Percentiles rank a stretch among this genome's conserved stretches.
phyloP scores from a whole-genome alignment of 2,797 vertebrate species.

The Melanotaenia nigrans region DNA sequence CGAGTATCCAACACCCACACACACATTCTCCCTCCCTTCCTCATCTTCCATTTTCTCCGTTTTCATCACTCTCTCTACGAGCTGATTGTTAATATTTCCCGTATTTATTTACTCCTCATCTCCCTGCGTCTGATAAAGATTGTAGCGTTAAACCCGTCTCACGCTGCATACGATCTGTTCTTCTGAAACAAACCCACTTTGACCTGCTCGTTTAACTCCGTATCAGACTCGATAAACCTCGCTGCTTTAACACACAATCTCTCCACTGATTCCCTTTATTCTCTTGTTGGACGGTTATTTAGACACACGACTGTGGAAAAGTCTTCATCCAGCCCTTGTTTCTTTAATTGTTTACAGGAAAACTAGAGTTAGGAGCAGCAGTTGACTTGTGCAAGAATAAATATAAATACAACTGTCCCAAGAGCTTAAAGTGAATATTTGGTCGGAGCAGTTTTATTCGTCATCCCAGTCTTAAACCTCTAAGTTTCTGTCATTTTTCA shows the following conservation, averaged over 20 bases:
- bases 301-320: too few species aligned
- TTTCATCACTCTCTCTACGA: slow-evolving; percentile 64
- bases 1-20: slow-evolving; percentile 78
- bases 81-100: slow-evolving; percentile 75
- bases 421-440: too few species aligned
- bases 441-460: too few species aligned
- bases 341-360: too few species aligned
- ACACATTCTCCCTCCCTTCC: slow-evolving; percentile 61
- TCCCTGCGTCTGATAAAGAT: slow-evolving; percentile 21
- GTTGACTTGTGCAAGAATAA: too few species aligned
- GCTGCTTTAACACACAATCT: too few species aligned
- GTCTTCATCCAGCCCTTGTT: too few species aligned
- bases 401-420: too few species aligned
- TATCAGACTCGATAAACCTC: neutral
- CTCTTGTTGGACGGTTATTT: too few species aligned
- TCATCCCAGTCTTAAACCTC: too few species aligned
- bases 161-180: neutral
- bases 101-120: slow-evolving; percentile 53
- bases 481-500: too few species aligned
- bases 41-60: slow-evolving; percentile 67
- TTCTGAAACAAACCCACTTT: neutral
- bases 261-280: neutral
- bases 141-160: neutral
- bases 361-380: too few species aligned
- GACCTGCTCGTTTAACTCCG: neutral